Percentiles rank a stretch among this genome's conserved stretches.
phyloP scores from a whole-genome alignment of 2,888 invertebrate genomes.

The Yponomeuta malinellus region DNA sequence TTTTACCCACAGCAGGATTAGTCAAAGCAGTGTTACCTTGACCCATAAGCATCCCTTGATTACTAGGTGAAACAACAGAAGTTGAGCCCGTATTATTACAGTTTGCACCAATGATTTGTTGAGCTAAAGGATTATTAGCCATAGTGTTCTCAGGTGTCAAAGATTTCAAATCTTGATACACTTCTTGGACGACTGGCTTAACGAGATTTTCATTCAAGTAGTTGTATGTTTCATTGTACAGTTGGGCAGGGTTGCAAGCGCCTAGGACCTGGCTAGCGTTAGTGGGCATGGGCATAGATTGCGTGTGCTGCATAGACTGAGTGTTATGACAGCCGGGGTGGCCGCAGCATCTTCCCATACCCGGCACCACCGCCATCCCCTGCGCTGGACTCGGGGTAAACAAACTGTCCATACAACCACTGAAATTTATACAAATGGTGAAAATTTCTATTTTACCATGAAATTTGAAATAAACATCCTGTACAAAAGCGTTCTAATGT shows the following conservation, averaged over 20 bases:
- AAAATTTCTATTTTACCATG: background rate
- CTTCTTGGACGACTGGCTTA: conserved; percentile 60
- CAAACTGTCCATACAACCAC: conserved; percentile 66
- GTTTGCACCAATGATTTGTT: conserved; percentile 28
- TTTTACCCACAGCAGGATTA: background rate
- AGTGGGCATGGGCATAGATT: background rate
- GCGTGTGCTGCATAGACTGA: background rate
- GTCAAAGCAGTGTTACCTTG: background rate
- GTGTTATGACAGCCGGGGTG: background rate
- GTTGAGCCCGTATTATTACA: background rate
- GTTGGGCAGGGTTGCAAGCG: conserved; percentile 46
- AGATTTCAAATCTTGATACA: conserved; percentile 54
- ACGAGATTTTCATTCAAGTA: conserved; percentile 57
- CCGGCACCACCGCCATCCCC: conserved; percentile 34
- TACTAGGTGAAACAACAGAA: background rate
- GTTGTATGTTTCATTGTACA: conserved; percentile 55
- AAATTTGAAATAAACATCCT: background rate
- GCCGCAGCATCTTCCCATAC: background rate
- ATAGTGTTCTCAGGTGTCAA: conserved; percentile 53
- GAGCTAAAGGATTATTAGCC: conserved; percentile 40
- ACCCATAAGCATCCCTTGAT: background rate
- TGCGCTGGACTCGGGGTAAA: conserved; percentile 31
- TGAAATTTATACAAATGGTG: conserved; percentile 31
- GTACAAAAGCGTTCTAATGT: background rate
- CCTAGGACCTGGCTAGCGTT: conserved; percentile 18